Conservation (phyloP, 2,888 invertebrate species). For the Oligia fasciuncula region DNA sequence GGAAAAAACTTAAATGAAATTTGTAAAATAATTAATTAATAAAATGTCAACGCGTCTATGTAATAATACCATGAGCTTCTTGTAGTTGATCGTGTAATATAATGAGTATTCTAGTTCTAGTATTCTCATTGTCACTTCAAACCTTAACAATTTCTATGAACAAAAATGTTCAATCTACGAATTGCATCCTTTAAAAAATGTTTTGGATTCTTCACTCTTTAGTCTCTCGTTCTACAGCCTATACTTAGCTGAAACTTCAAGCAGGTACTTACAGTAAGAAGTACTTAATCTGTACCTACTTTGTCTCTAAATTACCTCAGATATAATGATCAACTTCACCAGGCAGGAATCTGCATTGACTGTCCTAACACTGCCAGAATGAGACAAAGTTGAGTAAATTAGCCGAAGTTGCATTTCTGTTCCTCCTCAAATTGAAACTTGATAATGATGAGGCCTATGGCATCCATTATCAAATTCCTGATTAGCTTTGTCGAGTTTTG, state of each 20-base stretch:
- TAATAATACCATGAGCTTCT: slow-evolving; percentile 81
- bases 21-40: slow-evolving; percentile 75
- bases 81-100: slow-evolving; percentile 71
- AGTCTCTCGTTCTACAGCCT: slow-evolving; percentile 4
- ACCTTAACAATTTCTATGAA: neutral
- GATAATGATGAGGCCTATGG: neutral
- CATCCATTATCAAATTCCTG: neutral
- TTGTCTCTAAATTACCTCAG: neutral
- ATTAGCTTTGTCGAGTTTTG: slow-evolving; percentile 11
- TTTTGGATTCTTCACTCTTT: slow-evolving; percentile 11
- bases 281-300: neutral
- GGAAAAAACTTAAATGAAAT: slow-evolving; percentile 71
- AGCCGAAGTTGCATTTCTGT: neutral
- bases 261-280: neutral
- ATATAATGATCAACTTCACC: neutral
- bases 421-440: neutral
- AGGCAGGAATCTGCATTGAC: slow-evolving; percentile 15
- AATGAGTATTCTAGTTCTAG: slow-evolving; percentile 51
- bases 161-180: neutral
- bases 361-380: slow-evolving; percentile 38
- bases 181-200: slow-evolving; percentile 11
- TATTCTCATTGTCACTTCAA: slow-evolving; percentile 20
- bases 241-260: neutral
- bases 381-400: slow-evolving; percentile 10
- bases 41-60: slow-evolving; percentile 76